phyloP scores from a whole-genome alignment of 53 echinoderm and acorn worm species.

The Mesocentrotus franciscanus region DNA sequence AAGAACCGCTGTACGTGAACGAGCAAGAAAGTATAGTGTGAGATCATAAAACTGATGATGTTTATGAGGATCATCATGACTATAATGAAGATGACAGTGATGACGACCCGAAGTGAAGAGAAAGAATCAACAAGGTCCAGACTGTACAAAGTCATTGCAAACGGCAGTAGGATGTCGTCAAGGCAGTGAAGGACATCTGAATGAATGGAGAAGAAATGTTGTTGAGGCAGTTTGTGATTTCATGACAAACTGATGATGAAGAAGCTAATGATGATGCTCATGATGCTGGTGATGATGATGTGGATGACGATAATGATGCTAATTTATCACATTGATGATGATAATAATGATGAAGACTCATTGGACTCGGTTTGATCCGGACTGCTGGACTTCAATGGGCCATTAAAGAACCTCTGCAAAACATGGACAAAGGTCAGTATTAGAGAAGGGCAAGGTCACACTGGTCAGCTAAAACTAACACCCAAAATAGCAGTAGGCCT shows the following conservation, averaged over 20 bases:
- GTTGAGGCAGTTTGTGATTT: background rate
- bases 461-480: background rate
- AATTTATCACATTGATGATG: constrained; percentile 12
- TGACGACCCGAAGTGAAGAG: background rate
- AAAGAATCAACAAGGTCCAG: too few species aligned
- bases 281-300: background rate
- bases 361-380: background rate
- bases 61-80: background rate
- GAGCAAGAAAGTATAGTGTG: background rate
- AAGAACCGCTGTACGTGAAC: constrained; percentile 15
- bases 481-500: background rate
- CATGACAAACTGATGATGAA: background rate
- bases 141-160: background rate
- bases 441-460: background rate
- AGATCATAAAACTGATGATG: background rate
- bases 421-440: background rate
- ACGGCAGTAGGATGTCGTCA: background rate
- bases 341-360: background rate
- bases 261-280: background rate
- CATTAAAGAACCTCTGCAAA: constrained; percentile 8
- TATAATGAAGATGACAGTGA: background rate
- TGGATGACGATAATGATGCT: background rate
- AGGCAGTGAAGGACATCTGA: background rate
- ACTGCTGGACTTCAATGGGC: background rate
- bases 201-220: background rate